These are phyloP conservation scores for Archips xylosteana DNA, from an alignment of 2,888 invertebrate species.

Conservation along the genomic window DNA sequence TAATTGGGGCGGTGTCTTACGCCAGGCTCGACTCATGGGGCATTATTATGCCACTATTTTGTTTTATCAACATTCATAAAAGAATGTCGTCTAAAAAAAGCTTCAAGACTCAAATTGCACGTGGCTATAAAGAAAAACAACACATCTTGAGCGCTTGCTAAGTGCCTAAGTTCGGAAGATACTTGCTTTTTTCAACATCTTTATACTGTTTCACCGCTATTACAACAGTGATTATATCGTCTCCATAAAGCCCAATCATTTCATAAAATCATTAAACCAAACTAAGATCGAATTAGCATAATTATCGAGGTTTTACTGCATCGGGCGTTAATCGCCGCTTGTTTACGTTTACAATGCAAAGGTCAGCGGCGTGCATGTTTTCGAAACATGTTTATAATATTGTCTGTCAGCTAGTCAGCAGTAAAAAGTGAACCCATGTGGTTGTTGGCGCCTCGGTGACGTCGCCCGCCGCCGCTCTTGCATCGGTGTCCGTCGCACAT, in stretches of 20 bases:
- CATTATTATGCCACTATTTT: conserved; percentile 36
- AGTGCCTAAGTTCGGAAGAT: neutral
- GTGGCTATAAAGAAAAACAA: conserved; percentile 12
- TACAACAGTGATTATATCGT: conserved; percentile 33
- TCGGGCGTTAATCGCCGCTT: conserved; percentile 32
- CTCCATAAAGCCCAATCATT: conserved; percentile 37
- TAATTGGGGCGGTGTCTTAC: conserved; percentile 63
- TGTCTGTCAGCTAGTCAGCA: conserved; percentile 59
- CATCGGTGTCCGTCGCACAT: conserved; percentile 54
- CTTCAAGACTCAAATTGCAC: conserved; percentile 22
- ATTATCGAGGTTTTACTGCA: conserved; percentile 39
- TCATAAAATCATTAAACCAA: conserved; percentile 37
- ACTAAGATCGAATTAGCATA: conserved; percentile 36
- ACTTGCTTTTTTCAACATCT: conserved; percentile 21
- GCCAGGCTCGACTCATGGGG: conserved; percentile 42
- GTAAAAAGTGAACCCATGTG: conserved; percentile 64
- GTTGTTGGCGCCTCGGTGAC: conserved; percentile 59
- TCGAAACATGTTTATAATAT: conserved; percentile 60
- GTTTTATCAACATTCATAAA: conserved; percentile 37
- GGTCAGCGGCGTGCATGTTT: conserved; percentile 62
- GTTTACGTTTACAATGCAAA: conserved; percentile 50
- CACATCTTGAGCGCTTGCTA: neutral
- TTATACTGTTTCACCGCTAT: conserved; percentile 22
- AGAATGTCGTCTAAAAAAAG: conserved; percentile 27
- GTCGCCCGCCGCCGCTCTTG: conserved; percentile 52